Conservation (phyloP, 2,888 invertebrate species). For the Tuberolachnus salignus region DNA sequence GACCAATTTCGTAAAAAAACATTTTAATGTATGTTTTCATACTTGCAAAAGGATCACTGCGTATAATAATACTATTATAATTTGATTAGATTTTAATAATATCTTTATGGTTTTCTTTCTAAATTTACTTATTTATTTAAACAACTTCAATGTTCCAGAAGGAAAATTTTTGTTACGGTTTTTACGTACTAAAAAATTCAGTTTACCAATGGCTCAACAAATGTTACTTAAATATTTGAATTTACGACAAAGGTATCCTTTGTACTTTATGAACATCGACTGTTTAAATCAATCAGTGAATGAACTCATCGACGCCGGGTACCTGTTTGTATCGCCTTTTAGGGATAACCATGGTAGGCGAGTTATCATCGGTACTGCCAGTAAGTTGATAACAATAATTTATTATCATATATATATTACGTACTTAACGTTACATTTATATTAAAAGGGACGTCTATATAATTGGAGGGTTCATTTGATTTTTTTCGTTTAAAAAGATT, state of each 20-base stretch:
- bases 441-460: no score
- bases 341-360: constrained; percentile 76
- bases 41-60: no score
- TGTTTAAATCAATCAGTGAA: constrained; percentile 73
- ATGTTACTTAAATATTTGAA: constrained; percentile 79
- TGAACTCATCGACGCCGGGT: constrained; percentile 74
- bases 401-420: background rate
- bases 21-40: no score
- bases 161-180: constrained; percentile 75
- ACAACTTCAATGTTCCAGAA: constrained; percentile 65
- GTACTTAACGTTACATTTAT: no score
- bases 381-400: constrained; percentile 64
- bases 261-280: constrained; percentile 77
- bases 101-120: no score
- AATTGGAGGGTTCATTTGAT: no score
- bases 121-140: background rate
- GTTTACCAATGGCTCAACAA: constrained; percentile 78
- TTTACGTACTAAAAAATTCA: constrained; percentile 80
- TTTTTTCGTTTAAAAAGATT: no score
- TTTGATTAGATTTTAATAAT: no score
- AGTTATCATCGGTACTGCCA: constrained; percentile 77
- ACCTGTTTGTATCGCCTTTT: constrained; percentile 78
- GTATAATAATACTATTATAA: no score
- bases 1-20: no score
- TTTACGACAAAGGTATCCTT: constrained; percentile 74